A percentile compares a stretch with the other conserved stretches of the same genome.
Evolutionary conservation across 2,888 invertebrate species (phyloP).

Genomic region (Tubiluchus corallicola): DNA sequence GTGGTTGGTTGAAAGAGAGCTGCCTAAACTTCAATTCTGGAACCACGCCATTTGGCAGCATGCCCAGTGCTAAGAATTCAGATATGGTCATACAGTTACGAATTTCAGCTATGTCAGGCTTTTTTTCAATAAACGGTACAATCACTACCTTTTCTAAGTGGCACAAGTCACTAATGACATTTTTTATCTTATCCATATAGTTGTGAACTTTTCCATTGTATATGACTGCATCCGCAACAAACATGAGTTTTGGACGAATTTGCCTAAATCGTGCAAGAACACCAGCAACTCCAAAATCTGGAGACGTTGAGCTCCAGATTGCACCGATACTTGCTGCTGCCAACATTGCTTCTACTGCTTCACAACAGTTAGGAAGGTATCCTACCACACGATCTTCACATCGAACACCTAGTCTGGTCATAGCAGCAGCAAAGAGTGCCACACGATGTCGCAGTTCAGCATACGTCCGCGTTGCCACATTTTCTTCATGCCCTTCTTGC

Average conservation of each 20-base stretch:
- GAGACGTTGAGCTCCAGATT: slow-evolving; percentile 36
- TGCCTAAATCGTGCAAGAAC: slow-evolving; percentile 34
- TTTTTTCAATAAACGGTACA: too few relatives aligned
- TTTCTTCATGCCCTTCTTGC: too few relatives aligned
- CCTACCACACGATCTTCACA: slow-evolving; percentile 35
- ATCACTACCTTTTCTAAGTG: too few relatives aligned
- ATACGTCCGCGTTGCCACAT: slow-evolving; percentile 25
- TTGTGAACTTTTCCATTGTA: slow-evolving; percentile 36
- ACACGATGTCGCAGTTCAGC: slow-evolving; percentile 26
- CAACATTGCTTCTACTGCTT: slow-evolving; percentile 35
- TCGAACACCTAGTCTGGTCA: slow-evolving; percentile 26
- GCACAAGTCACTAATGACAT: too few relatives aligned
- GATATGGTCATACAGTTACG: too few relatives aligned
- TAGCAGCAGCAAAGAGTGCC: slow-evolving; percentile 26
- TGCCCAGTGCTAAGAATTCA: too few relatives aligned
- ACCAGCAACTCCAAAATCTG: slow-evolving; percentile 37
- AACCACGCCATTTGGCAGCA: too few relatives aligned
- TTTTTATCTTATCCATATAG: slow-evolving; percentile 32
- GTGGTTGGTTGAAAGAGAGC: slow-evolving; percentile 37
- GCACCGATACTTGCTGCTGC: slow-evolving; percentile 36
- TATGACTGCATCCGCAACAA: slow-evolving; percentile 35
- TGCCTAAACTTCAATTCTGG: slow-evolving; percentile 29
- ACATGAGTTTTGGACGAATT: slow-evolving; percentile 36
- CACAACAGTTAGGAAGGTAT: slow-evolving; percentile 35
- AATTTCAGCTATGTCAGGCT: too few relatives aligned